Base-by-base conservation (phyloP, 2,888 invertebrate species). In the Lamellibrachia satsuma region DNA sequence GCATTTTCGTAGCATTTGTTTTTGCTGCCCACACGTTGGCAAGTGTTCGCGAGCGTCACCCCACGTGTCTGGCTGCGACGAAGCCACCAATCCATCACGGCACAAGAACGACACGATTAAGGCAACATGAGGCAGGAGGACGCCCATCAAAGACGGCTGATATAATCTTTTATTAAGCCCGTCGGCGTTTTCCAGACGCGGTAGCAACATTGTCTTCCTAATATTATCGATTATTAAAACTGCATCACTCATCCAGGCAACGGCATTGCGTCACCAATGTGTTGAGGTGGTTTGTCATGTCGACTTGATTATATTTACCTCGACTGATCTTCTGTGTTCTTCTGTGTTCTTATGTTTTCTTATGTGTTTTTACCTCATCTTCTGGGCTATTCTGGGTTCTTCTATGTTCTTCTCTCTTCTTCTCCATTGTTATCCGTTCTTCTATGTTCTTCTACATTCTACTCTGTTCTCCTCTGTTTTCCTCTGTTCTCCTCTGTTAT, bases 201-300 rank as follows among this genome's bases (percentile, higher is more conserved):
- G 60, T 60, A 15, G 60, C 60, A 15, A 60, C 60, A 60, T 60
- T n/a, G 15, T 75, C 75, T n/a, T 75, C 75, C 75, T 15, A 75
- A 75, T 75, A 75, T 75, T 75, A 75, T 75, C 75, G 75, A 75
- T 75, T 75, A 75, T 75, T 75, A 75, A 75, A 75, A 75, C 75
- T 15, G 75, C 75, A 75, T 75, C 75, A 75, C 75, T 75, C 75
- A 22, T 75, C 22, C 75, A 15, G 15, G 75, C 75, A 6, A n/a
- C 75, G 75, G 4, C 6, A 4, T 6, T 15, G 75, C 75, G 75
- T 22, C 22, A 75, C 75, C 22, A n/a, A 6, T 11, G 75, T 75
- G 22, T 11, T 60, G 15, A 11, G 9, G 15, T 11, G 15, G 75
- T 6, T 39, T n/a, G 15, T 75, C 22, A 2, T 22, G 75, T 6